Evolutionary conservation across 2,888 invertebrate genomes (phyloP), one percentile per base, ranked within the genome.

Genomic region (Macaria liturata): DNA sequence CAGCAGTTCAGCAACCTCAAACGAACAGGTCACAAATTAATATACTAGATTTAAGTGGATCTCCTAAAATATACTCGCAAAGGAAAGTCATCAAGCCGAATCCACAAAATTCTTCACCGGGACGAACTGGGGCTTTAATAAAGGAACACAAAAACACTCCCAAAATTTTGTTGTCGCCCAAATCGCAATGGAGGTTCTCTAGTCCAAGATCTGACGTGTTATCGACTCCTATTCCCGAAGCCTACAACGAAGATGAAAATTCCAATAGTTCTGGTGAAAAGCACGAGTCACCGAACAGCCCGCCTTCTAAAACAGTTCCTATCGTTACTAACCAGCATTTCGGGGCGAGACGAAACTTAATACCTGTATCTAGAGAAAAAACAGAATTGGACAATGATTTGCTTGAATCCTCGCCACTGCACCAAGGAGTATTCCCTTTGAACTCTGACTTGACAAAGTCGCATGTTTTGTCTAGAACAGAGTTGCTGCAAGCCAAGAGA

Each of bases 211-310:
- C 96, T 31, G 96, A 97, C 74, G 96, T 97, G 53, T 93, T 97
- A 75, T 96, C 97, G 45, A 95, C 96, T 47, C 96, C 97, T 57
- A 97, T 97, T 81, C 95, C 95, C 44, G 97, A 97, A 91, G 97
- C 95, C 68, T 93, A 94, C 72, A 95, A 95, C 74, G 96, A 96
- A 75, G 97, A 97, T 75, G 96, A 96, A 68, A 94, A 92, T 70
- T 93, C 94, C 1, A 93, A 93, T 64, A 93, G 93, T 70, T 94
- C 94, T 20, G 90, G 92, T 37, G 94, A 94, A 72, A 93, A 92
- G 70, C 88, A 86, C 57, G 92, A 91, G 46, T 67, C 85, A 31
- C 81, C 84, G 32, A 77, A 75, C 52, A 81, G 74, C 72, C 78
- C 81, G 72, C 80, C 85, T 65, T 76, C 82, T 48, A 93, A 92